These are phyloP conservation scores for Geopemphigus sp. DNA, from an alignment of 1,140 invertebrate species.

Conservation along the genomic window DNA sequence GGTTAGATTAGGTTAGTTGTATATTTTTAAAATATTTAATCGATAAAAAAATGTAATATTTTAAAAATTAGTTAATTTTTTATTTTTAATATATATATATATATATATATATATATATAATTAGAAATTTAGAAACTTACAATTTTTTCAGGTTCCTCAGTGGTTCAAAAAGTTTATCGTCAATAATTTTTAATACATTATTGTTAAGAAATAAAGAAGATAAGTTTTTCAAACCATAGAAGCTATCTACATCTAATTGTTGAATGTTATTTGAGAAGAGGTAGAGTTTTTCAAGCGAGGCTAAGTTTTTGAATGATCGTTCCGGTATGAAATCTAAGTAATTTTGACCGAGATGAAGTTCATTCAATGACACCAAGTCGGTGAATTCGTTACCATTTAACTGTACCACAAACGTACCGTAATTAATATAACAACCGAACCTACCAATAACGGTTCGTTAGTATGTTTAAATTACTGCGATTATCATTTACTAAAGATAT, in stretches of 20 bases:
- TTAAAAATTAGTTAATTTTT: no score
- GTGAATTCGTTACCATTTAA: slow-evolving; percentile 58
- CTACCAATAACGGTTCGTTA: background rate
- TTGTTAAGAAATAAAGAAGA: slow-evolving; percentile 64
- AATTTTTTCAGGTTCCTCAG: slow-evolving; percentile 58
- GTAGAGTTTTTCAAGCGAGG: slow-evolving; percentile 61
- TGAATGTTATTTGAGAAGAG: slow-evolving; percentile 64
- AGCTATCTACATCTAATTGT: slow-evolving; percentile 58
- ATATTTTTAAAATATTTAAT: no score
- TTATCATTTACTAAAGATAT: slow-evolving; percentile 55
- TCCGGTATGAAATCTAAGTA: slow-evolving; percentile 59
- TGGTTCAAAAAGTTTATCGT: slow-evolving; percentile 59
- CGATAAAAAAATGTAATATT: no score
- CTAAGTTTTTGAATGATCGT: slow-evolving; percentile 58
- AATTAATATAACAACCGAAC: background rate
- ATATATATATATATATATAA: no score
- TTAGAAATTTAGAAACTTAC: slow-evolving; percentile 57
- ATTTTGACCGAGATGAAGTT: slow-evolving; percentile 64
- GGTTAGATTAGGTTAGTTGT: no score
- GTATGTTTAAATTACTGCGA: background rate
- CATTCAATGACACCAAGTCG: slow-evolving; percentile 59
- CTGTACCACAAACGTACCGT: slow-evolving; percentile 52
- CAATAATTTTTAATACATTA: slow-evolving; percentile 61
- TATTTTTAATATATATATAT: no score
- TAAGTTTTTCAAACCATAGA: slow-evolving; percentile 61